A percentile compares a stretch with the other conserved stretches of the same genome.
These are phyloP conservation scores for Tetrao urogallus DNA, from an alignment of 2,113 vertebrate species.

Conservation along the genomic window DNA sequence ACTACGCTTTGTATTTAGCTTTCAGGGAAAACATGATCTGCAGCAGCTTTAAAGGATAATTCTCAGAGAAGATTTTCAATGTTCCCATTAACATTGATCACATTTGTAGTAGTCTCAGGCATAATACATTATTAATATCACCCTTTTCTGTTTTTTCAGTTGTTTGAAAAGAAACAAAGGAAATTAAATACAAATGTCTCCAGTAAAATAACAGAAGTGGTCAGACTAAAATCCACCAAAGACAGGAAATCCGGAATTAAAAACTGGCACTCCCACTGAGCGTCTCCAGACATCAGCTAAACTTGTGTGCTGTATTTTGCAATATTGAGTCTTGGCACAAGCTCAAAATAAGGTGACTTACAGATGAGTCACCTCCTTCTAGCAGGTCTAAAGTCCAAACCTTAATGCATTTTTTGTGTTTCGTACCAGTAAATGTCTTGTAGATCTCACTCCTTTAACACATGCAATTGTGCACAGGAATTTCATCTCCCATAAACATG, in stretches of 20 bases:
- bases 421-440: background rate
- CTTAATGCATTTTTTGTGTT: constrained; percentile 62
- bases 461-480: background rate
- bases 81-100: constrained; percentile 66
- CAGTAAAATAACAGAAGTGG: constrained; percentile 55
- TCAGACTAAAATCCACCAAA: constrained; percentile 29
- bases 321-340: background rate
- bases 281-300: constrained; percentile 23
- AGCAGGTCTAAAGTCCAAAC: background rate
- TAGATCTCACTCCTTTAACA: constrained; percentile 29
- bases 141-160: constrained; percentile 13
- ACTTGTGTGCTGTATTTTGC: background rate
- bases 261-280: background rate
- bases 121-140: constrained; percentile 59
- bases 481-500: background rate
- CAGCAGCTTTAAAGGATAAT: constrained; percentile 13
- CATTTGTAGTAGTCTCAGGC: constrained; percentile 27
- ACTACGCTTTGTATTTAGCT: background rate
- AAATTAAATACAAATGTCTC: constrained; percentile 55
- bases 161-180: constrained; percentile 58
- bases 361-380: constrained; percentile 40
- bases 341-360: constrained; percentile 35
- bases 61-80: constrained; percentile 40
- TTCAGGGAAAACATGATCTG: constrained; percentile 38
- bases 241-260: constrained; percentile 61